phyloP scores from a whole-genome alignment of 2,888 invertebrate genomes.

The Drepana falcataria region DNA sequence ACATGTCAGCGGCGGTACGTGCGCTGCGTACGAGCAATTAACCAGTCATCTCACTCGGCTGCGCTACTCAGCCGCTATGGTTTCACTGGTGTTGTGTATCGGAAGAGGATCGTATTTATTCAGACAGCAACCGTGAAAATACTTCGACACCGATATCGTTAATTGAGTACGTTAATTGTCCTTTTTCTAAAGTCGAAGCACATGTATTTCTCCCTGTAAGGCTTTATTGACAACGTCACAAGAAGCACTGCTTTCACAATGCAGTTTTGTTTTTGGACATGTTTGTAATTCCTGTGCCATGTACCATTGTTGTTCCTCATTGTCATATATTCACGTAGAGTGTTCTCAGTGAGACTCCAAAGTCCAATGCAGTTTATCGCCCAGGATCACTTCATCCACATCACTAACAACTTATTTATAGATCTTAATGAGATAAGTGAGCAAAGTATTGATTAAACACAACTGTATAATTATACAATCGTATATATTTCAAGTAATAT shows the following conservation, averaged over 20 bases:
- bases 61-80: conserved; percentile 46
- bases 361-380: not conserved
- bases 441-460: not conserved
- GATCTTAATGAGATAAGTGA: not conserved
- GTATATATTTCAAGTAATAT: too few relatives aligned
- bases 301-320: not conserved
- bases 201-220: conserved; percentile 28
- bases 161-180: conserved; percentile 53
- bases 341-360: not conserved
- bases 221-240: conserved; percentile 19
- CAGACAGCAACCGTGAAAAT: conserved; percentile 64
- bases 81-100: conserved; percentile 42
- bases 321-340: not conserved
- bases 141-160: conserved; percentile 46
- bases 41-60: conserved; percentile 57
- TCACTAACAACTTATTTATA: not conserved
- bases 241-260: conserved; percentile 18
- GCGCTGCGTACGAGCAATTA: conserved; percentile 74
- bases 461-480: too few relatives aligned
- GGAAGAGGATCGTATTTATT: conserved; percentile 54
- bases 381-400: not conserved
- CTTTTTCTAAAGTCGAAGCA: conserved; percentile 27
- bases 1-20: conserved; percentile 71
- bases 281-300: not conserved
- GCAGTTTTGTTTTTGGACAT: conserved; percentile 3